Conservation (phyloP, 1,140 invertebrate genomes). For the Drosophila ironensis region DNA sequence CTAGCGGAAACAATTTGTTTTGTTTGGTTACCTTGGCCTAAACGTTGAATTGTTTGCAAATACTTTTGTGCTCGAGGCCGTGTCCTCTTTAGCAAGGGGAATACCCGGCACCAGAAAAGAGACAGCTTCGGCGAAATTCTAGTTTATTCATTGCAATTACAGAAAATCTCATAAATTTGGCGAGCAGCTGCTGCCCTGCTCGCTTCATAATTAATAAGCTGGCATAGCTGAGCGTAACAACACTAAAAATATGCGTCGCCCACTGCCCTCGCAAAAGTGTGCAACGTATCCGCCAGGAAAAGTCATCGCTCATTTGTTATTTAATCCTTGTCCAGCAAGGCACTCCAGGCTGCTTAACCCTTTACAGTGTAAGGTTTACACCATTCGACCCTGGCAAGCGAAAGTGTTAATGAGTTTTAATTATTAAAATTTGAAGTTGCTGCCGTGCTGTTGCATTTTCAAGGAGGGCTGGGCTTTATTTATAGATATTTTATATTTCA, state of each 20-base stretch:
- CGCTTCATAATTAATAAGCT: slow-evolving; percentile 59
- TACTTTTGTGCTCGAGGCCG: not conserved
- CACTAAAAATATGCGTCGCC: not conserved
- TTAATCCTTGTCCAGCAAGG: slow-evolving; percentile 66
- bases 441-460: slow-evolving; percentile 25
- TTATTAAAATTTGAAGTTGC: slow-evolving; percentile 61
- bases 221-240: slow-evolving; percentile 27
- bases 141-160: slow-evolving; percentile 58
- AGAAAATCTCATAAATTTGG: slow-evolving; percentile 64
- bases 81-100: not conserved
- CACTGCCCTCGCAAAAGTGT: slow-evolving; percentile 31
- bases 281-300: slow-evolving; percentile 29
- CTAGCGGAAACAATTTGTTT: slow-evolving; percentile 47
- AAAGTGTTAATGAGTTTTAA: slow-evolving; percentile 78
- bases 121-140: not conserved
- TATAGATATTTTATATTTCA: slow-evolving; percentile 44
- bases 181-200: slow-evolving; percentile 16
- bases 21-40: slow-evolving; percentile 59
- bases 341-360: not conserved
- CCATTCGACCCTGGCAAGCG: slow-evolving; percentile 7
- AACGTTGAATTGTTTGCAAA: slow-evolving; percentile 55
- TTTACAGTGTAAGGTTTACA: too few relatives aligned
- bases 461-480: slow-evolving; percentile 24
- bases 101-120: not conserved
- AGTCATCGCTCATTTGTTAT: slow-evolving; percentile 78